Conservation (phyloP, 92 coral and sea anemone species). For the Actinostola sp. region DNA sequence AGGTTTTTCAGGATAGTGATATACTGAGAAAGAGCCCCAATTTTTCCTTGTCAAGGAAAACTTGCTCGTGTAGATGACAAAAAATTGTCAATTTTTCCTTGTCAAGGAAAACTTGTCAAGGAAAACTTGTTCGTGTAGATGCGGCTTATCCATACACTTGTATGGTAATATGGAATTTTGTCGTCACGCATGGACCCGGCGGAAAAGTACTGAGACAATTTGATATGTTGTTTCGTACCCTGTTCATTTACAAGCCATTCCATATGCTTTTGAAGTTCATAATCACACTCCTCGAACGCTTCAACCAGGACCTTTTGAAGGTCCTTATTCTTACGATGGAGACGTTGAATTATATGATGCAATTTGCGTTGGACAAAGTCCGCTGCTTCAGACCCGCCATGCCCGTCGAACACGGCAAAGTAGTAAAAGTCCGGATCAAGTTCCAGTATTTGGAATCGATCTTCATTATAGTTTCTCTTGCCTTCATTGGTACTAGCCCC, state of each 20-base stretch:
- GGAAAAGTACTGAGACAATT: constrained; percentile 8
- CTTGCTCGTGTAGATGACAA: no score
- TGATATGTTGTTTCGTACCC: constrained; percentile 37
- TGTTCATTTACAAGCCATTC: constrained; percentile 43
- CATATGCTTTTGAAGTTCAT: constrained; percentile 62
- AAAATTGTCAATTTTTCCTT: no score
- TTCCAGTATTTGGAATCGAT: constrained; percentile 75
- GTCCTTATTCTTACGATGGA: constrained; percentile 56
- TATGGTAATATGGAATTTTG: no score
- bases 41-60: no score
- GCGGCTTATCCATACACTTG: no score
- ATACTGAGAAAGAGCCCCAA: no score
- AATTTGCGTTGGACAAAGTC: constrained; percentile 78
- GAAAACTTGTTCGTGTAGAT: no score
- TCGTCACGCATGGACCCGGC: background rate
- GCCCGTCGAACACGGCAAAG: constrained; percentile 93
- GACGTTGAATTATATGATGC: constrained; percentile 60
- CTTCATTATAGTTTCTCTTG: constrained; percentile 75
- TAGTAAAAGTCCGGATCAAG: constrained; percentile 83
- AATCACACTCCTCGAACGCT: constrained; percentile 78
- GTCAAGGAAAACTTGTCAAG: no score
- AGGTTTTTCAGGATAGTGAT: no score
- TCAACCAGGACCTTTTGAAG: constrained; percentile 50
- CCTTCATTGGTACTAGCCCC: constrained; percentile 73
- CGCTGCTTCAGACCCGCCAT: constrained; percentile 84